A percentile compares a stretch with the other conserved stretches of the same genome.
These are phyloP conservation scores for Drosophila dunni DNA, from an alignment of 1,140 invertebrate species.

Conservation along the genomic window DNA sequence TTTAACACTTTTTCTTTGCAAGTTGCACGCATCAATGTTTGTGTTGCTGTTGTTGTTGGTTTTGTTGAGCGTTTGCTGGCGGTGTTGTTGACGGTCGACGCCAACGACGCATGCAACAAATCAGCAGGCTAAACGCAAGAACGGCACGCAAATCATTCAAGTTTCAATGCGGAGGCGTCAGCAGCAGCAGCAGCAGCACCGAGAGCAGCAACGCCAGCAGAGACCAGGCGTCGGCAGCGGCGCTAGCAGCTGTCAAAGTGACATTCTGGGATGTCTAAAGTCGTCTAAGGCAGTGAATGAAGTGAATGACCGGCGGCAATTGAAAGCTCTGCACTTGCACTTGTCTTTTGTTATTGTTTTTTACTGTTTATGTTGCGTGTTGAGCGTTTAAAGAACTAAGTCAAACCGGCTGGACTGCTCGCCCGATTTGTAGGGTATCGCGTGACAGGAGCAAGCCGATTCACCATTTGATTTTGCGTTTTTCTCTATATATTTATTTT, in stretches of 20 bases:
- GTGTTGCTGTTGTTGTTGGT: conserved; percentile 47
- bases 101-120: conserved; percentile 78
- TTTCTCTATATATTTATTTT: conserved; percentile 2
- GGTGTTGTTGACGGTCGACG: conserved; percentile 41
- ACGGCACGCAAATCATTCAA: conserved; percentile 73
- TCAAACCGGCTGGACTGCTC: conserved; percentile 10
- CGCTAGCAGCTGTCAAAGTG: conserved; percentile 60
- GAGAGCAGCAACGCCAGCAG: conserved; percentile 6
- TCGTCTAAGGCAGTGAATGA: neutral
- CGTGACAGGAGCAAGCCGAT: conserved; percentile 30
- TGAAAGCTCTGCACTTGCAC: conserved; percentile 56
- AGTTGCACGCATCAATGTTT: conserved; percentile 60
- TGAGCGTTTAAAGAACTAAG: conserved; percentile 24
- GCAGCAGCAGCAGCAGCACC: conserved; percentile 6
- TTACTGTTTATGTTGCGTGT: conserved; percentile 44
- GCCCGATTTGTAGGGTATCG: conserved; percentile 36
- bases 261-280: conserved; percentile 22
- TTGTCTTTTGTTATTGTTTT: conserved; percentile 32
- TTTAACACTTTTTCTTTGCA: conserved; percentile 72
- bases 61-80: conserved; percentile 21
- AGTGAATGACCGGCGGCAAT: conserved; percentile 64
- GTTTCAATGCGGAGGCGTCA: conserved; percentile 32
- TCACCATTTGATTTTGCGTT: conserved; percentile 15
- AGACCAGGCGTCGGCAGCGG: conserved; percentile 28
- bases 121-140: conserved; percentile 74